phyloP scores from a whole-genome alignment of 2,113 vertebrate species.

The Corythornis cristatus region DNA sequence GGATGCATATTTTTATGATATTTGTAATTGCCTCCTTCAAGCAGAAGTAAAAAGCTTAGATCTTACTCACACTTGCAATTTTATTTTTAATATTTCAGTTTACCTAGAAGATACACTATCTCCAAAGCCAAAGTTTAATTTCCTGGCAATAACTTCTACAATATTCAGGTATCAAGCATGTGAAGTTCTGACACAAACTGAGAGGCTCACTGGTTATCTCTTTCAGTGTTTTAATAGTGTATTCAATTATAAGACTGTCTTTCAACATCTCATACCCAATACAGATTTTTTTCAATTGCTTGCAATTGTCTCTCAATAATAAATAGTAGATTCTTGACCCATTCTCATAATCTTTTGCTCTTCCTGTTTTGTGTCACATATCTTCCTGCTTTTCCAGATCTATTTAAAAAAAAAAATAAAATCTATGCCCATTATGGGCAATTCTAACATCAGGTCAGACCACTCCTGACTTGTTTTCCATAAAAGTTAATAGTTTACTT shows the following conservation, averaged over 20 bases:
- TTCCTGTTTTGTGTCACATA: background rate
- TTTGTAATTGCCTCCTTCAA: background rate
- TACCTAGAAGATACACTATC: background rate
- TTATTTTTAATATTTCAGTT: background rate
- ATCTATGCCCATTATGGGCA: rapidly evolving
- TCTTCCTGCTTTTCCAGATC: background rate
- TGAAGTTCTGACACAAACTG: background rate
- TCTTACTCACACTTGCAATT: background rate
- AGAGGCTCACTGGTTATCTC: background rate
- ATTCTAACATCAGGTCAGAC: background rate
- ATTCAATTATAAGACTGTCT: background rate
- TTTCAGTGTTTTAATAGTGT: background rate
- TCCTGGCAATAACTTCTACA: background rate
- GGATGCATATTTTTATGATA: background rate
- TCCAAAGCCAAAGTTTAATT: background rate
- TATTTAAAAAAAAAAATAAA: background rate
- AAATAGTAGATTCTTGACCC: background rate
- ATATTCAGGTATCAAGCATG: background rate
- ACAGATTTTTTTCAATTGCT: background rate
- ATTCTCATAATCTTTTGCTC: background rate
- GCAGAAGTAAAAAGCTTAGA: background rate
- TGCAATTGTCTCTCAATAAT: background rate
- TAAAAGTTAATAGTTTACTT: background rate
- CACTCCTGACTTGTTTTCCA: background rate
- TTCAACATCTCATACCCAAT: background rate